Base-by-base conservation (phyloP, 1,140 invertebrate genomes). In the Drosophila nannoptera region DNA sequence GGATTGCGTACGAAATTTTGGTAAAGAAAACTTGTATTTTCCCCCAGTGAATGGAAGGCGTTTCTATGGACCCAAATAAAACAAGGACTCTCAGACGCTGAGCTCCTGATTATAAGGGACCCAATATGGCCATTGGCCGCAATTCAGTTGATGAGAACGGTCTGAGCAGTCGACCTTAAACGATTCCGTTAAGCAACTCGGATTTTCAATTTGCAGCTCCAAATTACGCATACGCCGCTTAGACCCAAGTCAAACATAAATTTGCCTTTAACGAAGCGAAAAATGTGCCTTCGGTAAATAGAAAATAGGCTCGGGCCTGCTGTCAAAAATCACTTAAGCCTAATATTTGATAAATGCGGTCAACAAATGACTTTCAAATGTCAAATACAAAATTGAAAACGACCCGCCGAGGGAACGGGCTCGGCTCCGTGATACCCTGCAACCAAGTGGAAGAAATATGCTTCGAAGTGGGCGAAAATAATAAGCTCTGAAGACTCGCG, bases 321-420 rank as follows among this genome's bases (percentile, higher is more conserved):
- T 82, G 78, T 78, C 80, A 84, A 75, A 84, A 83, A 84, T 78
- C 80, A 83, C 73, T 83, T 80, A 80, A 68, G 78, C 65, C 69
- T 84, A 84, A 78, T 84, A 84, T 83, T 76, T 76, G 80, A 69
- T 72, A 83, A 67, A 60, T 66, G 48, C 72, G 75, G 76, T 59
- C 55, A 65, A 32, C 63, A 33, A 55, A 35, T 38, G 14, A 40
- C 64, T 68, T 22, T 66, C 64, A 56, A 78, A 69, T 75, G 52
- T 78, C 61, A 75, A 82, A 82, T 68, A 75, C 46, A 49, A 63
- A 54, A 32, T 56, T 50, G 22, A 22, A 40, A 46, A 55, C n/a
- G 11, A 11, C 0, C 12, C 11, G 12, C 53, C 22, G 16, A 65
- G 11, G 29, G 61, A 42, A 29, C 53, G 43, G 52, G 43, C 50